Conservation (phyloP, 2,888 invertebrate species). For the Lasioglossum pauxillum region DNA sequence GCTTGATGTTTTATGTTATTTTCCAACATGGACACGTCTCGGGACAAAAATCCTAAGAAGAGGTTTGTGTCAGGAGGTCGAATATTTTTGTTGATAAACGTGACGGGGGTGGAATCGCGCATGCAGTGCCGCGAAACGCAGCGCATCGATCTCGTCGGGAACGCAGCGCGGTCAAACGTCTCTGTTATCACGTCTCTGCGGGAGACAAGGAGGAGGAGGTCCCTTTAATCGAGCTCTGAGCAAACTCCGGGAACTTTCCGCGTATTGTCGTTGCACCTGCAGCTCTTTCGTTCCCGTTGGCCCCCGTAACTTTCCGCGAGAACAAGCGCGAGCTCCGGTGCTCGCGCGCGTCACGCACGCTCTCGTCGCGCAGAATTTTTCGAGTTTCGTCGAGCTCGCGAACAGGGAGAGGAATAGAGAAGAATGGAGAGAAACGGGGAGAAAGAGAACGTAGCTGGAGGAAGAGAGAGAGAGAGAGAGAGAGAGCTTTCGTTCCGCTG, state of each 20-base stretch:
- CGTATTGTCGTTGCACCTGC: constrained; percentile 44
- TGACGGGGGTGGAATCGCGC: not conserved
- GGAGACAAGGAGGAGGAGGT: not conserved
- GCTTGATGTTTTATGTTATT: not conserved
- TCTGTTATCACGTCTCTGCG: constrained; percentile 59
- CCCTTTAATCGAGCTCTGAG: constrained; percentile 60
- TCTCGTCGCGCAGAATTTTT: not conserved
- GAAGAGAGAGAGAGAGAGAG: not conserved
- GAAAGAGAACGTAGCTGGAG: too few species aligned
- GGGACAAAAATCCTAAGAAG: not conserved
- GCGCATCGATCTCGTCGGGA: constrained; percentile 48
- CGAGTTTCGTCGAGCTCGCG: not conserved
- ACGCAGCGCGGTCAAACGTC: constrained; percentile 56
- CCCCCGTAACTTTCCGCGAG: not conserved
- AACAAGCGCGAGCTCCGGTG: not conserved
- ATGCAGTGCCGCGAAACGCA: constrained; percentile 35
- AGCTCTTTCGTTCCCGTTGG: constrained; percentile 18
- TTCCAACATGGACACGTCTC: constrained; percentile 4
- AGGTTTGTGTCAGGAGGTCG: too few species aligned
- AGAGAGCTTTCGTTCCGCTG: not conserved
- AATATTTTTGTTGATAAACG: not conserved
- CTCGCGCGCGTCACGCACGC: not conserved
- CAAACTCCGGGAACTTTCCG: constrained; percentile 55
- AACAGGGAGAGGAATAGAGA: not conserved
- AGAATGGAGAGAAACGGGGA: not conserved